Base-by-base conservation (phyloP, 2,797 vertebrate genomes). In the Pogoniulus pusillus region DNA sequence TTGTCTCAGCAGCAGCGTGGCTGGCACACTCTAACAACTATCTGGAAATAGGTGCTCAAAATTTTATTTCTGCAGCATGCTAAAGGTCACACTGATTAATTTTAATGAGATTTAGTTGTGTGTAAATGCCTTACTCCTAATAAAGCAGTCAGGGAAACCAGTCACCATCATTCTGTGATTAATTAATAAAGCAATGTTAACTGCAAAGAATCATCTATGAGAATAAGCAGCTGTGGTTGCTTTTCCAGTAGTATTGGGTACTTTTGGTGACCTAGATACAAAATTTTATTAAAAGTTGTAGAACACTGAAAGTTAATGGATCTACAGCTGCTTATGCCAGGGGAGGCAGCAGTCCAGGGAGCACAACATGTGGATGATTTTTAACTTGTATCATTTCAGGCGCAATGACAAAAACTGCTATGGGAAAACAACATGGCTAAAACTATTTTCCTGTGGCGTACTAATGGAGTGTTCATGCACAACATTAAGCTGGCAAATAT, bases 401-500 rank as follows among this genome's bases (percentile, higher is more conserved):
- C 70, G 86, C 68, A 92, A 75, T 78, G 85, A 87, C 73, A 89
- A 89, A 92, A 94, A 62, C 43, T 92, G 59, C 62, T 63, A 81
- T 73, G 82, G 92, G 91, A 93, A 87, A 91, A 87, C 60, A 94
- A 89, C n/a, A 65, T 13, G 8, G 74, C 69, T 85, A 73, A 88
- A 94, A 80, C 69, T 86, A 5, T 70, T 85, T 93, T 93, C 85
- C 87, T 75, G 45, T 93, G 91, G 94, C 87, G 93, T 78, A 87
- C 75, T 93, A 95, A 94, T 87, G 80, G 88, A 73, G 88, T 93
- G 71, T 60, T 94, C 81, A 89, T 87, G 70, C 91, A 93, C 91
- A 95, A 69, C 76, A 78, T 71, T 93, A 95, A 79, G 82, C 75
- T 93, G 91, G 89, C 91, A 82, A 95, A 91, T 91, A 82, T 85